Percentiles rank a stretch among this genome's conserved stretches.
Conservation (phyloP, 2,113 vertebrate species). For the Pollachius pollachius region DNA sequence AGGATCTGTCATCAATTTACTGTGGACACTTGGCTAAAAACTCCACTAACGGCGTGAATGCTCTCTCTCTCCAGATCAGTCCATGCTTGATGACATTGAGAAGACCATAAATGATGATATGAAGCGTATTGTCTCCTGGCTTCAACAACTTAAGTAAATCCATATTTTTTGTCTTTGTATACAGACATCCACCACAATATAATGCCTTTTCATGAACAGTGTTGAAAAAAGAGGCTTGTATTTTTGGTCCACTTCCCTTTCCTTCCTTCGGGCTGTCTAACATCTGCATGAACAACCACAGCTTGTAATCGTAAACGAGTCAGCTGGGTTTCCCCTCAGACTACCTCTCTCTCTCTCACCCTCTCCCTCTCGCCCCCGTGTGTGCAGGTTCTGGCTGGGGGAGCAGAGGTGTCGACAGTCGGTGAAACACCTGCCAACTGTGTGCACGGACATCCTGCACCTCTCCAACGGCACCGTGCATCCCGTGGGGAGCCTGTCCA, state of each 20-base stretch:
- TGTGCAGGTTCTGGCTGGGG: conserved; percentile 94
- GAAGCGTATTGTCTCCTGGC: conserved; percentile 92
- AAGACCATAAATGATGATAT: conserved; percentile 96
- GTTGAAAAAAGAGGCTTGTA: background rate
- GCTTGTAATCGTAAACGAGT: background rate
- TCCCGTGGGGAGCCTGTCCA: conserved; percentile 88
- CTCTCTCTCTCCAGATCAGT: conserved; percentile 78
- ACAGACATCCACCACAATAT: background rate
- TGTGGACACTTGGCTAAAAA: too few relatives aligned
- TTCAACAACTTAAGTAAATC: conserved; percentile 91
- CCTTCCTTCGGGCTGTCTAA: too few relatives aligned
- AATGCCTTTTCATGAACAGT: background rate
- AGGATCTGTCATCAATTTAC: too few relatives aligned
- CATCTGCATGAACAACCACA: background rate
- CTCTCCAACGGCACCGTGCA: conserved; percentile 89
- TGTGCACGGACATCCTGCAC: conserved; percentile 88
- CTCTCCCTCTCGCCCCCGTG: background rate
- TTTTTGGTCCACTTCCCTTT: too few relatives aligned
- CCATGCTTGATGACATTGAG: conserved; percentile 92
- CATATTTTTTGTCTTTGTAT: conserved; percentile 16
- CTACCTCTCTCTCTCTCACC: background rate
- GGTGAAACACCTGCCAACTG: conserved; percentile 96
- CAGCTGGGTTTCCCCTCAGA: background rate
- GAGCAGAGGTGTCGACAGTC: conserved; percentile 95
- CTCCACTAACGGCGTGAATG: too few relatives aligned